A percentile compares a stretch with the other conserved stretches of the same genome.
Conservation (phyloP, 2,888 invertebrate genomes). For the Drosophila mimica region DNA sequence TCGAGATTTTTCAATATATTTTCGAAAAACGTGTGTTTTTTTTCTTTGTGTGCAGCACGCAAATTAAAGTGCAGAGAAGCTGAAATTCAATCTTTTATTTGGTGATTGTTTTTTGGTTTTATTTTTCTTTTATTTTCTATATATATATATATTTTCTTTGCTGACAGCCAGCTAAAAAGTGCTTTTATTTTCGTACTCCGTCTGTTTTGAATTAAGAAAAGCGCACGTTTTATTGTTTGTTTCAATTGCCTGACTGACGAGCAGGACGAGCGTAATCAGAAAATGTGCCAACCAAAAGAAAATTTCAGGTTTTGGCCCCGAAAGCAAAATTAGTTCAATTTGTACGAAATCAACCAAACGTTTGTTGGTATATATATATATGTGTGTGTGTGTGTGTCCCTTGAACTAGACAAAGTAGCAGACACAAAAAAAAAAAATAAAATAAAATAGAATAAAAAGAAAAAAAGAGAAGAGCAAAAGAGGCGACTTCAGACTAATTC, state of each 20-base stretch:
- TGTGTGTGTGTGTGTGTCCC: conserved; percentile 7
- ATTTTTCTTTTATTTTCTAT: conserved; percentile 2
- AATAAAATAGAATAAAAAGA: background rate
- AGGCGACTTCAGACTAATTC: conserved; percentile 54
- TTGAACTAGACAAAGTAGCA: conserved; percentile 23
- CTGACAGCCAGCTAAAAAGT: conserved; percentile 49
- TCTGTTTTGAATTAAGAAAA: conserved; percentile 74
- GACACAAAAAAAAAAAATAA: conserved; percentile 19
- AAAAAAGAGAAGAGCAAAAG: conserved; percentile 14
- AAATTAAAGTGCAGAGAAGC: conserved; percentile 78
- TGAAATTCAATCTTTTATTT: conserved; percentile 80
- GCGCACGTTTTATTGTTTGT: conserved; percentile 80
- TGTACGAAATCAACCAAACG: conserved; percentile 75
- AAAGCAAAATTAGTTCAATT: conserved; percentile 77
- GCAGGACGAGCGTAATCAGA: conserved; percentile 69
- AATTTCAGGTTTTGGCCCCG: conserved; percentile 54
- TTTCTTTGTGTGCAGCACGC: conserved; percentile 69
- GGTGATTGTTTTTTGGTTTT: conserved; percentile 46
- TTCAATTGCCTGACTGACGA: conserved; percentile 74
- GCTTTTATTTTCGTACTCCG: conserved; percentile 53
- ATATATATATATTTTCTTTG: background rate
- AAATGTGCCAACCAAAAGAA: conserved; percentile 70
- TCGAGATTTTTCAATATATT: conserved; percentile 67
- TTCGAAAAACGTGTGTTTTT: conserved; percentile 55
- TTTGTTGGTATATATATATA: conserved; percentile 16